Evolutionary conservation across 2,888 invertebrate species (phyloP).

Genomic region (Antitype chi): DNA sequence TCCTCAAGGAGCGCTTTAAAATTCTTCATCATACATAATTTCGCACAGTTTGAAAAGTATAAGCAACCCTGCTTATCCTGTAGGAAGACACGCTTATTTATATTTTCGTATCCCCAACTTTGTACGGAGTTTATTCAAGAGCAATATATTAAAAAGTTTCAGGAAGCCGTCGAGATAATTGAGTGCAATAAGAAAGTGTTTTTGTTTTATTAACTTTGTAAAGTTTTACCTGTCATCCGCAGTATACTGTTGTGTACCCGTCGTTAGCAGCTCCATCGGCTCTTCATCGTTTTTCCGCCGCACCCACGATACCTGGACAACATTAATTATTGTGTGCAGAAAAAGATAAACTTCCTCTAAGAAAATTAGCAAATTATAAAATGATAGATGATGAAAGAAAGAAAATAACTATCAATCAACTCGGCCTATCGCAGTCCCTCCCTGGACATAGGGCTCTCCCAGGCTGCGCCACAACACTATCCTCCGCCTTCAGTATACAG

Average conservation of each 20-base stretch:
- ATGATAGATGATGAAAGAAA: slow-evolving; percentile 36
- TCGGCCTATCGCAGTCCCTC: too few species aligned
- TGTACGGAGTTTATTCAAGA: slow-evolving; percentile 57
- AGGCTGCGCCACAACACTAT: too few species aligned
- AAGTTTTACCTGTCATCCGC: slow-evolving; percentile 83
- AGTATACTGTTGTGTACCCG: slow-evolving; percentile 86
- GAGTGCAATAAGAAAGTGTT: slow-evolving; percentile 47
- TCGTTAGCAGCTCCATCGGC: slow-evolving; percentile 86
- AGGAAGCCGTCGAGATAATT: slow-evolving; percentile 50
- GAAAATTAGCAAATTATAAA: slow-evolving; percentile 50
- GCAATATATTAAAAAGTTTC: slow-evolving; percentile 62
- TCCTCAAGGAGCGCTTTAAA: slow-evolving; percentile 41
- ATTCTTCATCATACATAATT: slow-evolving; percentile 60
- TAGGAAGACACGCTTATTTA: slow-evolving; percentile 54
- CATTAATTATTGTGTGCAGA: slow-evolving; percentile 25
- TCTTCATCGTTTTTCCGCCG: slow-evolving; percentile 87
- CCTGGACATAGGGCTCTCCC: too few species aligned
- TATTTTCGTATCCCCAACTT: slow-evolving; percentile 57
- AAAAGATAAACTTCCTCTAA: slow-evolving; percentile 20
- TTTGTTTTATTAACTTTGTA: slow-evolving; percentile 49
- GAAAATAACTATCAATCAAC: slow-evolving; percentile 7
- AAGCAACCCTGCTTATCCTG: slow-evolving; percentile 51
- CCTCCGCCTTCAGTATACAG: too few species aligned
- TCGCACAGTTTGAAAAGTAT: slow-evolving; percentile 55
- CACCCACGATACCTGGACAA: slow-evolving; percentile 85